Evolutionary conservation across 1,140 invertebrate species (phyloP).

Genomic region (Lordiphosa collinella): DNA sequence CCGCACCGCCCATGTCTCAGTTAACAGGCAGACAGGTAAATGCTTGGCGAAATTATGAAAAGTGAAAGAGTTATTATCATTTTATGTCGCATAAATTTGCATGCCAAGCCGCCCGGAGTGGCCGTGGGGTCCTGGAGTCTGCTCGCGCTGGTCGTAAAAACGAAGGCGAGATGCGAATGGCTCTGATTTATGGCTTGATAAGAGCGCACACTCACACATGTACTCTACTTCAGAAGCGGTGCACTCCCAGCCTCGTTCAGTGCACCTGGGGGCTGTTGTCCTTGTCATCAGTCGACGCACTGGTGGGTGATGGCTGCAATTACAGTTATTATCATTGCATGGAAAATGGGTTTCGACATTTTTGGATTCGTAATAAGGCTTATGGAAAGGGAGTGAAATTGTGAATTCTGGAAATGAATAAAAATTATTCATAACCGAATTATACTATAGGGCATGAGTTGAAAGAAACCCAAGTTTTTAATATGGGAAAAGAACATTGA

Average conservation of each 20-base stretch:
- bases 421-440: too few relatives aligned
- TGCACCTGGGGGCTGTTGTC: slow-evolving; percentile 9
- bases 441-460: too few relatives aligned
- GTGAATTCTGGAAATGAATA: too few relatives aligned
- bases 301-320: slow-evolving; percentile 4
- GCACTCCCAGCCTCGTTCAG: slow-evolving; percentile 3
- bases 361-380: neutral
- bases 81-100: slow-evolving; percentile 61
- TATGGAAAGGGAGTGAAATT: neutral
- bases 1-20: slow-evolving; percentile 3
- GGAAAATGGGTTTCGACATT: neutral
- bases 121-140: neutral
- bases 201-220: slow-evolving; percentile 1
- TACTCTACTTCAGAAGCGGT: neutral
- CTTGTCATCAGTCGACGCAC: neutral
- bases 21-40: slow-evolving; percentile 43
- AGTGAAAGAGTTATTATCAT: slow-evolving; percentile 62
- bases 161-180: neutral
- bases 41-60: slow-evolving; percentile 53
- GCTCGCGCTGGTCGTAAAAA: slow-evolving; percentile 14
- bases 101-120: slow-evolving; percentile 32
- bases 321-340: slow-evolving; percentile 11
- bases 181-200: slow-evolving; percentile 15
- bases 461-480: too few relatives aligned
- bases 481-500: too few relatives aligned